These are phyloP conservation scores for Amphimedon queenslandica DNA, from an alignment of 37 sponge, comb jelly and placozoan species.

Conservation along the genomic window DNA sequence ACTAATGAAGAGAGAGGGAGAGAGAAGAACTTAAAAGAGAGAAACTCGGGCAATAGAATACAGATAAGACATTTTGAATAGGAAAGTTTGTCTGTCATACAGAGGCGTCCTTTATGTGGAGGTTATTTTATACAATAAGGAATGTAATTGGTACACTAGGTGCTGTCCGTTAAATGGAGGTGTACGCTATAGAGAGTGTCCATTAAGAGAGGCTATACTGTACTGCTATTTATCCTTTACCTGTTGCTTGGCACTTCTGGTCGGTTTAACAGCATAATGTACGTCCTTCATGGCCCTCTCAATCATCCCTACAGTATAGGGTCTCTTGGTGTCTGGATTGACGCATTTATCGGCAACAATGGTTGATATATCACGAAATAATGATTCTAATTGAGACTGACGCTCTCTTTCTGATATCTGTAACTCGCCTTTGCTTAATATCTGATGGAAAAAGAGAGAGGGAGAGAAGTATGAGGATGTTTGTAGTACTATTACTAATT, in stretches of 20 bases:
- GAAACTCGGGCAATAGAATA: too few species aligned
- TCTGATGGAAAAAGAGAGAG: slow-evolving; percentile 64
- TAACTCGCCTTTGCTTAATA: slow-evolving; percentile 91
- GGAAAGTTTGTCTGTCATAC: too few species aligned
- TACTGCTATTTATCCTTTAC: slow-evolving; percentile 22
- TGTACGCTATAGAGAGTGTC: too few species aligned
- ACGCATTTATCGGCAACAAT: slow-evolving; percentile 95
- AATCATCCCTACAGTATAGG: slow-evolving; percentile 92
- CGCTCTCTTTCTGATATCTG: slow-evolving; percentile 98
- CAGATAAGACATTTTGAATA: too few species aligned
- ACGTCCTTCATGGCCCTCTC: slow-evolving; percentile 94
- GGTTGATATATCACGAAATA: slow-evolving; percentile 92
- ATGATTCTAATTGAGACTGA: slow-evolving; percentile 76
- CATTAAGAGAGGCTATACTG: too few species aligned
- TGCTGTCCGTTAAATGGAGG: too few species aligned
- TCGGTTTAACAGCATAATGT: slow-evolving; percentile 85
- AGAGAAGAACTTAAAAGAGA: too few species aligned
- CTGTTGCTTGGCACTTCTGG: slow-evolving; percentile 89
- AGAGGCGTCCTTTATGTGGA: too few species aligned
- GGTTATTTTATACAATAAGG: too few species aligned
- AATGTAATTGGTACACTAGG: too few species aligned
- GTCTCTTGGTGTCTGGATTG: slow-evolving; percentile 92
- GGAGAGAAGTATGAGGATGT: background rate
- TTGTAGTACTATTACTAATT: too few species aligned
- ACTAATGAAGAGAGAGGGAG: too few species aligned